A percentile compares a stretch with the other conserved stretches of the same genome.
Evolutionary conservation across 1,140 invertebrate genomes (phyloP).

Genomic region (Drosophila melanica): DNA sequence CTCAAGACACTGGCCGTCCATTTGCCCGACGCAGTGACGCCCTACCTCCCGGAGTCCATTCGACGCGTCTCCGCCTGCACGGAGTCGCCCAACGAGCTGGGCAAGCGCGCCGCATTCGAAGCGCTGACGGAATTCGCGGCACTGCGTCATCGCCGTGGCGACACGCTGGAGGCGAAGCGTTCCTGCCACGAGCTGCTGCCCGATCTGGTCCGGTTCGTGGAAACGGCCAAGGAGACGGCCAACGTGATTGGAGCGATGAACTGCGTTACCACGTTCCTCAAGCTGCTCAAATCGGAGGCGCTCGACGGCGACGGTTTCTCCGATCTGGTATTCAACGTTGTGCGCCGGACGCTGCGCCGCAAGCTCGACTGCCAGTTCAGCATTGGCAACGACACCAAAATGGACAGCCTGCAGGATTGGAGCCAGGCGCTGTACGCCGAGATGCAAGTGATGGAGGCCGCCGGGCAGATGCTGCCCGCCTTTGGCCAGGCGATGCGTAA

Average conservation of each 20-base stretch:
- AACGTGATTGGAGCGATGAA: conserved; percentile 14
- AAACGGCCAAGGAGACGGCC: conserved; percentile 14
- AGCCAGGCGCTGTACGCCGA: conserved; percentile 28
- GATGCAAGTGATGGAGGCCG: conserved; percentile 24
- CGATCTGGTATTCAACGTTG: conserved; percentile 14
- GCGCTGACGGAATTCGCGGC: conserved; percentile 9
- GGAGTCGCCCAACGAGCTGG: neutral
- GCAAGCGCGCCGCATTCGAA: conserved; percentile 19
- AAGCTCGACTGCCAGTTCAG: conserved; percentile 31
- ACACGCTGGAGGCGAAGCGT: conserved; percentile 4
- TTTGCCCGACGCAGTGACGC: conserved; percentile 8
- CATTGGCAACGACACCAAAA: conserved; percentile 5
- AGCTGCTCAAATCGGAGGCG: conserved; percentile 16
- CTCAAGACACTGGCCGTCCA: conserved; percentile 15
- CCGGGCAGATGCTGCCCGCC: conserved; percentile 9
- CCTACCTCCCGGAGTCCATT: neutral
- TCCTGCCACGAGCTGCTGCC: conserved; percentile 15
- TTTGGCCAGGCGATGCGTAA: conserved; percentile 16
- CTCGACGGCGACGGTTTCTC: conserved; percentile 12
- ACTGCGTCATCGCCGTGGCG: neutral
- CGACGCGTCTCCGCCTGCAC: neutral
- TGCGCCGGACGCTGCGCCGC: conserved; percentile 25
- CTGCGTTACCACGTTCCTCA: conserved; percentile 12
- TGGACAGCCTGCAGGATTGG: conserved; percentile 7
- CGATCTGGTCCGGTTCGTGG: conserved; percentile 14